Percentiles rank a stretch among this genome's conserved stretches.
Conservation (phyloP, 1,140 invertebrate species). For the Pygmarrhopalites habei region DNA sequence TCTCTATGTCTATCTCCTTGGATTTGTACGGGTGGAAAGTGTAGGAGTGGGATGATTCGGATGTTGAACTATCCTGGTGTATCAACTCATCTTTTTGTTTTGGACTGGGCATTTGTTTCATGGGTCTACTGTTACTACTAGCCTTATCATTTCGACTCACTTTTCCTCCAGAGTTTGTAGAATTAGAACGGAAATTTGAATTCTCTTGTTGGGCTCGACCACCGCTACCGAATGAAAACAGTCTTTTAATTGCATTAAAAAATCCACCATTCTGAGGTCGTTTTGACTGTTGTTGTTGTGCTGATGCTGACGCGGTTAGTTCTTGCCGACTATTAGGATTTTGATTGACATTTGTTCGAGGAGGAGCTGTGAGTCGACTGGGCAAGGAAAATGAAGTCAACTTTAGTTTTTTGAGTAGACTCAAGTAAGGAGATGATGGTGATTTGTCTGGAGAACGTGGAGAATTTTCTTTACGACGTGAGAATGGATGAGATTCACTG, state of each 20-base stretch:
- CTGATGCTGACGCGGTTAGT: background rate
- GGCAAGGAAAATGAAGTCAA: too few species aligned
- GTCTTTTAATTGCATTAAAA: constrained; percentile 16
- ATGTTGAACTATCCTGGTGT: background rate
- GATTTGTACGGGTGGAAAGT: background rate
- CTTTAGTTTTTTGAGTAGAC: too few species aligned
- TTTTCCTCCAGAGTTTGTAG: too few species aligned
- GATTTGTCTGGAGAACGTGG: too few species aligned
- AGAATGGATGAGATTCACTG: background rate
- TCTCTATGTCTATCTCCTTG: background rate
- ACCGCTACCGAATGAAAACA: constrained; percentile 17
- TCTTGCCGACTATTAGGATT: background rate
- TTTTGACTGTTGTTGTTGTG: constrained; percentile 4
- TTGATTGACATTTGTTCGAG: too few species aligned
- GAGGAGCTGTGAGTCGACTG: too few species aligned
- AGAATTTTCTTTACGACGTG: background rate
- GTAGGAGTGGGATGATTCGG: background rate
- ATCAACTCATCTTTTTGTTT: too few species aligned
- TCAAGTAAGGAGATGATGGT: too few species aligned
- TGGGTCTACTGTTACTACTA: background rate
- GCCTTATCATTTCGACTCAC: background rate
- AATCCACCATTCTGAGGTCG: constrained; percentile 1
- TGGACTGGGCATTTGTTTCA: background rate
- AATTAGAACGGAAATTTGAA: too few species aligned
- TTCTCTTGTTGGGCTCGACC: background rate